Base-by-base conservation (phyloP, 92 coral and sea anemone species). In the Epizoanthus stellaris region DNA sequence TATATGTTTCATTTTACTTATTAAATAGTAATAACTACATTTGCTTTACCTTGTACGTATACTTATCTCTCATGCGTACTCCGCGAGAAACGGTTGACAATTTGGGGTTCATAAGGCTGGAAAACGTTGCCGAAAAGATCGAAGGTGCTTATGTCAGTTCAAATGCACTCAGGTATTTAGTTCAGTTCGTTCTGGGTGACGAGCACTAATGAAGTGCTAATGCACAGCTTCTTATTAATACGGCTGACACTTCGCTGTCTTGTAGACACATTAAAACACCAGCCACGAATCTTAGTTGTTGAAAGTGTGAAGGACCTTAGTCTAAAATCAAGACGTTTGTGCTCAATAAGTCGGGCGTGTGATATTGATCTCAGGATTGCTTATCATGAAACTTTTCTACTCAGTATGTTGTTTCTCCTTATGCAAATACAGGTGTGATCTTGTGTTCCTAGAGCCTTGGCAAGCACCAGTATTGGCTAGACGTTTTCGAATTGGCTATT, bases 41-140 rank as follows among this genome's bases (percentile, higher is more conserved):
- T 6, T 30, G 16, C 73, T 3, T 17, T 15, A 68, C 73, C 73
- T 68, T 68, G 21, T 68, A 68, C 0, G 30, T 43, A 7, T 68
- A 68, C 23, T 68, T 68, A 17, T 68, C 73, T 7, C 38, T 43
- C 39, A 68, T 43, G 15, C 73, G 73, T 19, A 40, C 73, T 16
- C 20, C 45, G 0, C 73, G 73, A 3, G 73, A 68, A 38, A 9
- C 73, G 73, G 42, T 38, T 10, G 73, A 68, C 49, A 68, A 38
- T 39, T 68, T 68, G 20, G 73, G 73, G 49, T 68, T 68, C 73
- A 68, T 68, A 43, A 68, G 43, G 39, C 70, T 1, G 39, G 6
- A 12, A 30, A 23, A 8, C 10, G 70, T 38, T 6, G 23, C 17
- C 66, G 21, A 25, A 30, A 6, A 23, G 70, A 25, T 4, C 5